phyloP scores from a whole-genome alignment of 2,888 invertebrate genomes.

The Trissolcus brochymenae region DNA sequence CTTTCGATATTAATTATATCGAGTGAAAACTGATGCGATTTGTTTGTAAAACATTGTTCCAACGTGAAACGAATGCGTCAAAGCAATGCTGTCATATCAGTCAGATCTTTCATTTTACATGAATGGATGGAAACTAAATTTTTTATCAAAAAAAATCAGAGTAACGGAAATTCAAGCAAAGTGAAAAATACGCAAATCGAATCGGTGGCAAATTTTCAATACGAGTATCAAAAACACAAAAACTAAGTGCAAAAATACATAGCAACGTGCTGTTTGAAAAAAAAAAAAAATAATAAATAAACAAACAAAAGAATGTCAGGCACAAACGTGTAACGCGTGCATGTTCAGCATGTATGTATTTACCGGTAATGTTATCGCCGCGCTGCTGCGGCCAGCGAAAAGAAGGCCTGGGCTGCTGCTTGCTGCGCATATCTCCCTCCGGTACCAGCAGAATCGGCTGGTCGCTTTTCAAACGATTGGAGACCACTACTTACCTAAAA shows the following conservation, averaged over 20 bases:
- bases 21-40: slow-evolving; percentile 10
- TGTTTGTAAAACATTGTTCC: slow-evolving; percentile 10
- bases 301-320: slow-evolving; percentile 30
- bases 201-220: no score
- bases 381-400: slow-evolving; percentile 82
- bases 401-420: slow-evolving; percentile 84
- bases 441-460: slow-evolving; percentile 69
- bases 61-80: slow-evolving; percentile 1
- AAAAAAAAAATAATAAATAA: not conserved
- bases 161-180: not conserved
- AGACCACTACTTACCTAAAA: slow-evolving; percentile 76
- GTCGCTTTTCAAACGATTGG: slow-evolving; percentile 73
- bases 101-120: not conserved
- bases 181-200: no score
- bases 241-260: not conserved
- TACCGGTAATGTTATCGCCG: slow-evolving; percentile 80
- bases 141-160: not conserved
- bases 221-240: not conserved
- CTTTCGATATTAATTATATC: slow-evolving; percentile 32
- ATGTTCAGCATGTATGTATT: slow-evolving; percentile 66
- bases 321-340: slow-evolving; percentile 50
- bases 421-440: slow-evolving; percentile 82
- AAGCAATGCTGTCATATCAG: not conserved
- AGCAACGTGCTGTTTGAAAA: slow-evolving; percentile 27
- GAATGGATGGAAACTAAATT: no score